These are phyloP conservation scores for Myripristis murdjan DNA, from an alignment of 2,797 vertebrate species.

Conservation along the genomic window DNA sequence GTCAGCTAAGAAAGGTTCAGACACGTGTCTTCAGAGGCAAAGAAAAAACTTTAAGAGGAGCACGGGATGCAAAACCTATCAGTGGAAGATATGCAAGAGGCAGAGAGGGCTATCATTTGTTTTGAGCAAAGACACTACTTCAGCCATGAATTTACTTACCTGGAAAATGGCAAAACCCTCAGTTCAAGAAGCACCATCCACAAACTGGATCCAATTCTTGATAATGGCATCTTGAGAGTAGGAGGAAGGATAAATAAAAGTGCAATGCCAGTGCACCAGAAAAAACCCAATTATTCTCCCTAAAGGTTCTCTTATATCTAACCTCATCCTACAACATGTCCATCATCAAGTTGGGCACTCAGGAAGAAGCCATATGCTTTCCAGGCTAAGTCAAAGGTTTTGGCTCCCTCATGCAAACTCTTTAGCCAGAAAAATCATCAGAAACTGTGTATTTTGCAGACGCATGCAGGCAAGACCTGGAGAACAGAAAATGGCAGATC, in stretches of 20 bases:
- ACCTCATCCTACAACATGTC: too few species aligned
- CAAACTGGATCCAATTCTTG: constrained; percentile 16
- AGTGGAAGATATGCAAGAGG: not conserved
- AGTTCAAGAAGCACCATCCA: not conserved
- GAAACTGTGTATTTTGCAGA: too few species aligned
- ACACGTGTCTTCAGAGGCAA: not conserved
- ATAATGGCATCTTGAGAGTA: constrained; percentile 13
- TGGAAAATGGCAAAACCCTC: not conserved
- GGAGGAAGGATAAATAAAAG: constrained; percentile 16
- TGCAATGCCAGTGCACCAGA: not conserved
- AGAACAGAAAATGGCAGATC: constrained; percentile 39
- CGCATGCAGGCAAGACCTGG: too few species aligned
- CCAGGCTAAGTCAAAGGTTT: too few species aligned
- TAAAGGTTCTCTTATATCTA: constrained; percentile 2
- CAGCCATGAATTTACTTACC: not conserved
- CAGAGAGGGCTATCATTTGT: not conserved
- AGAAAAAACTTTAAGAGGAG: too few species aligned
- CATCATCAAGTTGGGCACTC: too few species aligned
- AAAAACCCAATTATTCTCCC: constrained; percentile 19
- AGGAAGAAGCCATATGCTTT: too few species aligned
- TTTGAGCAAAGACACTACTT: constrained; percentile 22
- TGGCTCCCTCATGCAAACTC: too few species aligned
- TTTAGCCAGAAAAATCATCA: too few species aligned
- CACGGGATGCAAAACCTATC: not conserved
- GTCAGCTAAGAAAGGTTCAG: not conserved